Conservation (phyloP, 2,113 vertebrate species). For the Melanotaenia duboulayi region DNA sequence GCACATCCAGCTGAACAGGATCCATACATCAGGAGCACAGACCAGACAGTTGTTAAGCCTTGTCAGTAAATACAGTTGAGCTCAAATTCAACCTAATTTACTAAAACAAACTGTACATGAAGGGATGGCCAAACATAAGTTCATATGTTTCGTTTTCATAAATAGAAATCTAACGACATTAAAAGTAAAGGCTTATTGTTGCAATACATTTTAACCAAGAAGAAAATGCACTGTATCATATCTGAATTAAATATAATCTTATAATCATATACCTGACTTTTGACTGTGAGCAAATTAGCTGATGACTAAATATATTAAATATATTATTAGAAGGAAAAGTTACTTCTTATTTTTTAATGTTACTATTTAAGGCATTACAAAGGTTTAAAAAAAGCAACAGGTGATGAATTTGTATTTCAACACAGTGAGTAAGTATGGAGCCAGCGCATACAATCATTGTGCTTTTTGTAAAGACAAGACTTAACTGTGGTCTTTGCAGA, state of each 20-base stretch:
- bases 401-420: slow-evolving; percentile 7
- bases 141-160: neutral
- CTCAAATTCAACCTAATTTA: slow-evolving; percentile 13
- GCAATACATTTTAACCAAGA: neutral
- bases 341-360: neutral
- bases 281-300: no score
- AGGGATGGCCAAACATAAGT: neutral
- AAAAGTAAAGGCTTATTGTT: no score
- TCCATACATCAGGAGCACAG: slow-evolving; percentile 37
- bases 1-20: slow-evolving; percentile 29
- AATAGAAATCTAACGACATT: no score
- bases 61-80: neutral
- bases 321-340: no score
- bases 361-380: neutral
- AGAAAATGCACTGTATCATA: no score
- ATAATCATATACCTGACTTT: no score
- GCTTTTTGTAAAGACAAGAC: neutral
- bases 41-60: neutral
- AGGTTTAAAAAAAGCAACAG: neutral
- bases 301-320: no score
- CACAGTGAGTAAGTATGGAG: neutral
- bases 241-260: no score
- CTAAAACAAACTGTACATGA: neutral
- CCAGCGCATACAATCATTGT: neutral
- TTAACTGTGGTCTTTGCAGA: slow-evolving; percentile 15